Evolutionary conservation across 2,888 invertebrate genomes (phyloP), one percentile per base, ranked within the genome.

Genomic region (Mantis religiosa): DNA sequence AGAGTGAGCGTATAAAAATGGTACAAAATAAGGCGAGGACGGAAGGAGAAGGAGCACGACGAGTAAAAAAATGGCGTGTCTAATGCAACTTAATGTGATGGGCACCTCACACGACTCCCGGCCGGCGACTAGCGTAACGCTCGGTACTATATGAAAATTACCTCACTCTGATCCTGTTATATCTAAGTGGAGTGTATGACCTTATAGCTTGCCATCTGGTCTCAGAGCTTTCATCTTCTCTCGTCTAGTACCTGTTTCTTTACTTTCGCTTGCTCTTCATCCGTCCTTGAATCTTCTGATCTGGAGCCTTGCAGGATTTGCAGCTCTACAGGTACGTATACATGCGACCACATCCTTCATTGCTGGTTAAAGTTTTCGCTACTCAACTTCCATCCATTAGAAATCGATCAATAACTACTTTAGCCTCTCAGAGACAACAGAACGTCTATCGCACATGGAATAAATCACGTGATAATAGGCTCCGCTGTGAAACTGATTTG

Each of bases 31-130:
- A 87, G 87, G 87, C 27, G 87, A 82, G 28, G 87, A 87, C 87
- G 82, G 41, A 82, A 82, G 87, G 34, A n/a, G 41, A 25, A 28
- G 82, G n/a, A 85, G 28, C 71, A 25, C 20, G 81, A 81, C 28
- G 82, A 30, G 28, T 27, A 34, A 89, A 89, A 81, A 54, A 88
- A 89, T 54, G 81, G 82, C 87, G 89, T 86, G 87, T 87, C 89
- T 83, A 89, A 89, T 89, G 83, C 83, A 54, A 87, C 83, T 41
- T 89, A 89, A 89, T 87, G 85, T 54, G 87, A 83, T 82, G 83
- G 83, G 54, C 71, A 87, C 71, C 71, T 41, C 54, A 71, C 54
- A 71, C 54, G 54, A 71, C 54, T 71, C 54, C 54, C 54, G 54
- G 25, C 54, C 54, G 25, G 54, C 15, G 54, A 71, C 54, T 20